Evolutionary conservation across 2,113 vertebrate species (phyloP).

Genomic region (Indicator maculatus): DNA sequence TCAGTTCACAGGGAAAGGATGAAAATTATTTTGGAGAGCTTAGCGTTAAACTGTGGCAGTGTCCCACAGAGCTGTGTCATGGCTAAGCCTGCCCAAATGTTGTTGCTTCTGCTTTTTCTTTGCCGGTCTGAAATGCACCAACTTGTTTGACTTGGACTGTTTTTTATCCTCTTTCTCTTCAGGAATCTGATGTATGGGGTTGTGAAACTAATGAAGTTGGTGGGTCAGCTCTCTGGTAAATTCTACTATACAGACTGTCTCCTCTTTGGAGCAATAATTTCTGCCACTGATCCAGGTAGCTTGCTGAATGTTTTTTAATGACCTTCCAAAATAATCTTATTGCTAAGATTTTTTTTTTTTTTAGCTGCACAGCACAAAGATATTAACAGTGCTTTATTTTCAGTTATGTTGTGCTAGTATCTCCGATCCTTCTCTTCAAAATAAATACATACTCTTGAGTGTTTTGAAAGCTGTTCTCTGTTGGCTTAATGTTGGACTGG

Average conservation of each 20-base stretch:
- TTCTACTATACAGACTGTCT: constrained; percentile 99
- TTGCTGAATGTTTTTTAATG: background rate
- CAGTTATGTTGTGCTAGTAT: background rate
- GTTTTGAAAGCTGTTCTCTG: background rate
- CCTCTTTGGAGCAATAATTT: constrained; percentile 96
- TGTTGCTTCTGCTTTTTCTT: background rate
- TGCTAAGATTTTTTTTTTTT: background rate
- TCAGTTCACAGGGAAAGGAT: background rate
- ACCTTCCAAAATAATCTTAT: background rate
- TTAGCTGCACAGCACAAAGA: background rate
- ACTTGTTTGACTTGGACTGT: background rate
- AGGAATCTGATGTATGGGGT: constrained; percentile 99
- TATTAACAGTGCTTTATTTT: background rate
- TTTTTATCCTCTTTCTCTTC: constrained; percentile 21
- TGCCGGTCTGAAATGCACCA: background rate
- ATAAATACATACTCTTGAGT: background rate
- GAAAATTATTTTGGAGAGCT: background rate
- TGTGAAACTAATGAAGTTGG: constrained; percentile 93
- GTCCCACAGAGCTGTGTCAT: background rate
- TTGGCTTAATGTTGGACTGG: background rate
- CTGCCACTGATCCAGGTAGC: constrained; percentile 96
- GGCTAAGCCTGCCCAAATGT: background rate
- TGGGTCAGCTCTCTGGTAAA: constrained; percentile 91
- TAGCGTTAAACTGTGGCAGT: background rate
- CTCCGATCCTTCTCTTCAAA: background rate